Evolutionary conservation across 2,888 invertebrate species (phyloP).

Genomic region (Molorchus minor): DNA sequence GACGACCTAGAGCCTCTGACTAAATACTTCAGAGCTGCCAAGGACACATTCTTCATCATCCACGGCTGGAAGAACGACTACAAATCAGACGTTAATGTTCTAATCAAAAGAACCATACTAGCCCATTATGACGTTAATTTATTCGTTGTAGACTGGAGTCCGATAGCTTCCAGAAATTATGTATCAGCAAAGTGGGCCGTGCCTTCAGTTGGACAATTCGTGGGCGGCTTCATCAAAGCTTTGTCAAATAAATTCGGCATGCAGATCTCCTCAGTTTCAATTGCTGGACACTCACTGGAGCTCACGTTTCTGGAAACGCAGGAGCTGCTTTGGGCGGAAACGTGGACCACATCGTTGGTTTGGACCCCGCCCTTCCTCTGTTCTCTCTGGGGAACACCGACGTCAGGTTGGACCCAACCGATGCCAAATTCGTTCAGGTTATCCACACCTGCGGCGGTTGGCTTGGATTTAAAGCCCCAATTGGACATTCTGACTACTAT

Average conservation of each 20-base stretch:
- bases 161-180: constrained; percentile 38
- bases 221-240: constrained; percentile 44
- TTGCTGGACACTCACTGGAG: too few species aligned
- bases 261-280: constrained; percentile 26
- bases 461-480: constrained; percentile 31
- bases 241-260: constrained; percentile 26
- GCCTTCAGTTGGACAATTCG: constrained; percentile 37
- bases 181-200: constrained; percentile 43
- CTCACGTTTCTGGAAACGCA: constrained; percentile 52
- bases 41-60: constrained; percentile 47
- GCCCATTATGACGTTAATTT: constrained; percentile 49
- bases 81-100: constrained; percentile 42
- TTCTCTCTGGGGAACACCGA: constrained; percentile 26
- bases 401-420: constrained; percentile 47
- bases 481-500: constrained; percentile 57
- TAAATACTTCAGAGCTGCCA: constrained; percentile 39
- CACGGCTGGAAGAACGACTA: constrained; percentile 53
- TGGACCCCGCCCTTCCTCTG: constrained; percentile 45
- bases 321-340: constrained; percentile 34
- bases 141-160: constrained; percentile 55
- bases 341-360: constrained; percentile 40
- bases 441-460: constrained; percentile 49
- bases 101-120: constrained; percentile 45
- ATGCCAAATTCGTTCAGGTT: constrained; percentile 51
- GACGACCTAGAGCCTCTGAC: constrained; percentile 9